phyloP scores from a whole-genome alignment of 2,113 vertebrate species.

The Apodemus sylvaticus region DNA sequence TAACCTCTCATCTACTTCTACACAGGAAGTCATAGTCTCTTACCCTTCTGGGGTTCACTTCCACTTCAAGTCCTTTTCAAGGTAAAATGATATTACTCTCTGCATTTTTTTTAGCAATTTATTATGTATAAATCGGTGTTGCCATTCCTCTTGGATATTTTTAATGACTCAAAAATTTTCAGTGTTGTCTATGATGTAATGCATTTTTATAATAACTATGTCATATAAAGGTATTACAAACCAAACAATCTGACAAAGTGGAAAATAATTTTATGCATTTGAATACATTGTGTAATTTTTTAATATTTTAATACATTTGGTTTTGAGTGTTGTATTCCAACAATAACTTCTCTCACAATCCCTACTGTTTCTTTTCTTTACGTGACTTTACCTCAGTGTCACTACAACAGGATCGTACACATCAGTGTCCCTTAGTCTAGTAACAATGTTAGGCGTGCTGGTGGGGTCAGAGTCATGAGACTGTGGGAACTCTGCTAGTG shows the following conservation, averaged over 20 bases:
- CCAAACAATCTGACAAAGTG: not conserved
- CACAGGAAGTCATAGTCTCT: not conserved
- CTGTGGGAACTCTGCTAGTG: not conserved
- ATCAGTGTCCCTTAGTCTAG: not conserved
- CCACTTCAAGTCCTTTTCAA: not conserved
- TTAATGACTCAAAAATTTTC: not conserved
- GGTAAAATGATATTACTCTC: not conserved
- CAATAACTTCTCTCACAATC: not conserved
- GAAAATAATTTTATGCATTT: not conserved
- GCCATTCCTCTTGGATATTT: conserved; percentile 5
- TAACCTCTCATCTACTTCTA: not conserved
- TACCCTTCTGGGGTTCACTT: not conserved
- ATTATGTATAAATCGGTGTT: not conserved
- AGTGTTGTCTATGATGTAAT: not conserved
- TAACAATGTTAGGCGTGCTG: not conserved
- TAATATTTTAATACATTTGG: not conserved
- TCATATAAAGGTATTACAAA: not conserved
- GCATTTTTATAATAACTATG: not conserved
- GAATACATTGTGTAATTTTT: not conserved
- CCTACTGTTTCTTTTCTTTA: not conserved
- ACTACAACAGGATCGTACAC: not conserved
- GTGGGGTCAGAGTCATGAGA: not conserved
- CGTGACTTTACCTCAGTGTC: not conserved
- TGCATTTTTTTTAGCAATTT: conserved; percentile 23
- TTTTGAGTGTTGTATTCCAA: not conserved